Evolutionary conservation across 2,113 vertebrate species (phyloP).

Genomic region (Plectropomus leopardus): DNA sequence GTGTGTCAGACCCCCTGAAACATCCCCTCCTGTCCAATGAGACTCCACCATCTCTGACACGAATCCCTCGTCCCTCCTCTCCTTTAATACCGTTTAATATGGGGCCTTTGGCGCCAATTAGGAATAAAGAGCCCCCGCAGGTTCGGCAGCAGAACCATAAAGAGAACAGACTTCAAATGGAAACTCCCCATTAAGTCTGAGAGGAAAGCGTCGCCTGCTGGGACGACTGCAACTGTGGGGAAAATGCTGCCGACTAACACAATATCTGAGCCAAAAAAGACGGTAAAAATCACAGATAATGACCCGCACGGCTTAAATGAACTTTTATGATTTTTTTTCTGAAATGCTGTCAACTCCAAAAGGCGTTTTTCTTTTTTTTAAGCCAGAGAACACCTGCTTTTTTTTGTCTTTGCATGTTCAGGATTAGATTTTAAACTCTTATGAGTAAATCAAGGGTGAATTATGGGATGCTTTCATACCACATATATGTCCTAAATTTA

Average conservation of each 20-base stretch:
- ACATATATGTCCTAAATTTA: no score
- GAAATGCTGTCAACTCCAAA: not conserved
- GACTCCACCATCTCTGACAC: conserved; percentile 25
- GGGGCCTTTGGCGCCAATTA: conserved; percentile 76
- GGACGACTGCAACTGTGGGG: conserved; percentile 62
- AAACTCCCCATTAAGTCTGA: conserved; percentile 76
- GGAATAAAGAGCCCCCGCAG: conserved; percentile 58
- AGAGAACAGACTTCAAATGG: conserved; percentile 78
- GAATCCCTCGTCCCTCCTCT: conserved; percentile 54
- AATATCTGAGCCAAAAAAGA: conserved; percentile 47
- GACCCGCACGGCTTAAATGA: not conserved
- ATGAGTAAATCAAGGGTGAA: not conserved
- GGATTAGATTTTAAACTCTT: not conserved
- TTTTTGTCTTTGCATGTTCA: conserved; percentile 22
- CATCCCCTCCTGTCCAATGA: conserved; percentile 61
- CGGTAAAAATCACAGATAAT: conserved; percentile 13
- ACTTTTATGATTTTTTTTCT: conserved; percentile 23
- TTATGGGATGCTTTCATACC: not conserved
- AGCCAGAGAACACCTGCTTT: conserved; percentile 60
- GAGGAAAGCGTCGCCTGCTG: conserved; percentile 78
- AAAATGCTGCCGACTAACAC: conserved; percentile 70
- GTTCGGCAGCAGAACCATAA: conserved; percentile 70
- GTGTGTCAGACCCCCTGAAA: conserved; percentile 29
- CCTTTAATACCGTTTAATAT: conserved; percentile 64
- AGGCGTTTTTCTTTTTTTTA: conserved; percentile 45